These are phyloP conservation scores for Platygyra sinensis DNA, from an alignment of 64 coral and sea anemone genomes.

Conservation along the genomic window DNA sequence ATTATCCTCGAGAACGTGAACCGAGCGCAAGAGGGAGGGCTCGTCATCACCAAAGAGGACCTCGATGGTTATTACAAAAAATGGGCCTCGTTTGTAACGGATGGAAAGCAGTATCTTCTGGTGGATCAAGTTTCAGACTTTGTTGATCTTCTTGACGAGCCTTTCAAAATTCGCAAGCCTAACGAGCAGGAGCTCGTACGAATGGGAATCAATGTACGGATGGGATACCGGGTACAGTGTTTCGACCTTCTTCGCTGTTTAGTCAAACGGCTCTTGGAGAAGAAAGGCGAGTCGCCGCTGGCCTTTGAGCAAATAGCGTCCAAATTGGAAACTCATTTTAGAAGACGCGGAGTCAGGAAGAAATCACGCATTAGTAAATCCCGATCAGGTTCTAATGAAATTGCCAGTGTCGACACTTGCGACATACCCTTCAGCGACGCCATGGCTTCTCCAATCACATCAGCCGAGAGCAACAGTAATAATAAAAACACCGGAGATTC, in stretches of 20 bases:
- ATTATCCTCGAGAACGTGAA: slow-evolving; percentile 82
- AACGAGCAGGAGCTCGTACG: slow-evolving; percentile 55
- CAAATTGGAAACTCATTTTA: slow-evolving; percentile 43
- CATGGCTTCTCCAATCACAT: background rate
- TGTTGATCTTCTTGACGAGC: slow-evolving; percentile 65
- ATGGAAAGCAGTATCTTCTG: slow-evolving; percentile 67
- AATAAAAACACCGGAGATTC: background rate
- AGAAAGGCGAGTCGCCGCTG: slow-evolving; percentile 15
- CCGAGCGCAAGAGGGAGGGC: slow-evolving; percentile 58
- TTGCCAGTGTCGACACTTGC: background rate
- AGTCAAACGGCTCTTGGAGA: slow-evolving; percentile 33
- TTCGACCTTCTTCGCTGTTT: slow-evolving; percentile 67
- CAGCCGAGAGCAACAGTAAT: background rate
- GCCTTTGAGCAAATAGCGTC: slow-evolving; percentile 47
- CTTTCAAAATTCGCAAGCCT: slow-evolving; percentile 63
- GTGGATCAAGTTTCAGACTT: slow-evolving; percentile 67
- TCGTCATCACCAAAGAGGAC: slow-evolving; percentile 74
- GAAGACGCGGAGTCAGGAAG: slow-evolving; percentile 28
- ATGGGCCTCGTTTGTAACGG: slow-evolving; percentile 64
- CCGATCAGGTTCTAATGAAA: slow-evolving; percentile 20
- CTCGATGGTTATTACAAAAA: slow-evolving; percentile 79
- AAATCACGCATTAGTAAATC: slow-evolving; percentile 21
- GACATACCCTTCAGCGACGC: background rate
- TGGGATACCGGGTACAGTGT: slow-evolving; percentile 57
- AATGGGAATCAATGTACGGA: slow-evolving; percentile 66